These are phyloP conservation scores for Pseudomyrmex flavicornis DNA, from an alignment of 1,140 invertebrate species.

Conservation along the genomic window DNA sequence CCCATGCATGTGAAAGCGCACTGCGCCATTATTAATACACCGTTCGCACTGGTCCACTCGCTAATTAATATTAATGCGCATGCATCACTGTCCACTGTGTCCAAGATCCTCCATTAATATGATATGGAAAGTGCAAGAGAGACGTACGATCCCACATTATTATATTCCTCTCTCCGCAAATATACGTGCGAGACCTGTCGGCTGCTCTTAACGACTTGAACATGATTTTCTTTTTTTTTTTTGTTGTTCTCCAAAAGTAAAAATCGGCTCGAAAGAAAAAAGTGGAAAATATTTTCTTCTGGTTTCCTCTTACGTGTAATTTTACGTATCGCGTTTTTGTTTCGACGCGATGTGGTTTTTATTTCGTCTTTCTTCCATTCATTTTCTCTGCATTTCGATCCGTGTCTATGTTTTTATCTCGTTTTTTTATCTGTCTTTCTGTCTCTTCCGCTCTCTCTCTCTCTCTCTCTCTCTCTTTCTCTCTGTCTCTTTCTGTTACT, in stretches of 20 bases:
- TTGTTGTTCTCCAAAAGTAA: constrained; percentile 44
- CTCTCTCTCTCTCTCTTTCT: neutral
- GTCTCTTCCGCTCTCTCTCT: constrained; percentile 21
- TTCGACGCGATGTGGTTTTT: too few species aligned
- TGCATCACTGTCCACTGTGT: constrained; percentile 78
- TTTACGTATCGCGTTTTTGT: neutral
- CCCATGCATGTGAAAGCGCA: constrained; percentile 76
- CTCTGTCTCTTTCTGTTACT: neutral
- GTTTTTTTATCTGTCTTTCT: constrained; percentile 36
- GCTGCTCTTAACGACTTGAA: constrained; percentile 31
- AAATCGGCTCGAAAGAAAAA: constrained; percentile 77
- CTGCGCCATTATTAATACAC: constrained; percentile 77
- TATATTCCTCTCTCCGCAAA: constrained; percentile 51
- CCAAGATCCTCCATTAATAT: constrained; percentile 77
- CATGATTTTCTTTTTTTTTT: neutral
- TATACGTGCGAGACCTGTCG: constrained; percentile 49
- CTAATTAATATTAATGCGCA: constrained; percentile 86
- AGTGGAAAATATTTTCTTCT: constrained; percentile 72
- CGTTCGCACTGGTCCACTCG: constrained; percentile 76
- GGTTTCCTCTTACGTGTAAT: too few species aligned
- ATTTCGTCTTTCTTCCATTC: neutral
- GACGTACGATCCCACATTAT: constrained; percentile 59
- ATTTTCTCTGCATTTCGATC: constrained; percentile 3
- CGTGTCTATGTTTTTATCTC: neutral
- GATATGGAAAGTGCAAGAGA: constrained; percentile 44